Conservation (phyloP, 2,797 vertebrate species). For the Ciconia nigra region DNA sequence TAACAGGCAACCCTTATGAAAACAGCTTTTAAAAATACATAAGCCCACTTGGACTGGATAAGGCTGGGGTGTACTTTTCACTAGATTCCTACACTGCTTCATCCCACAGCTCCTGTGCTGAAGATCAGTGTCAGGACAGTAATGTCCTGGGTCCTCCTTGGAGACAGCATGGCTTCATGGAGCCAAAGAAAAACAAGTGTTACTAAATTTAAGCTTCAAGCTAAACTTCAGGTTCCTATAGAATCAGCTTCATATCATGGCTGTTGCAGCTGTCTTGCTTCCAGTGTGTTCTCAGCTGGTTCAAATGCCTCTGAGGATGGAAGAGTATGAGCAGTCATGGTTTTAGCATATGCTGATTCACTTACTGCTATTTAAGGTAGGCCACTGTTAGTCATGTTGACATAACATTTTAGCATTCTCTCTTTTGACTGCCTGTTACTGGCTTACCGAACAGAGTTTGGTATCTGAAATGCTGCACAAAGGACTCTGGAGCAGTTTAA, state of each 20-base stretch:
- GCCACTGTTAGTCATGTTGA: neutral
- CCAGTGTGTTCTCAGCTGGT: neutral
- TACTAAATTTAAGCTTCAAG: slow-evolving; percentile 27
- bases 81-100: neutral
- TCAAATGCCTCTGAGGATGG: neutral
- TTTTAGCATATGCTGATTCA: neutral
- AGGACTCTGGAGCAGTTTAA: neutral
- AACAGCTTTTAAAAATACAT: neutral
- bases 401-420: neutral
- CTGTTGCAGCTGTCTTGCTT: slow-evolving; percentile 2
- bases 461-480: accelerated
- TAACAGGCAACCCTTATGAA: neutral
- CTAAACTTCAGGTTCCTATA: neutral
- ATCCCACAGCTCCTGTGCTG: neutral
- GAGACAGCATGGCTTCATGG: neutral
- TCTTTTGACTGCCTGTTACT: neutral
- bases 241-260: neutral
- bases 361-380: neutral
- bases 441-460: neutral
- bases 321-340: neutral
- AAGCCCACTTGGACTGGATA: neutral
- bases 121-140: neutral
- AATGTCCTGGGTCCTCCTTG: neutral
- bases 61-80: neutral
- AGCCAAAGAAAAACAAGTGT: neutral